Evolutionary conservation across 1,140 invertebrate species (phyloP).

Genomic region (Drepana arcuata): DNA sequence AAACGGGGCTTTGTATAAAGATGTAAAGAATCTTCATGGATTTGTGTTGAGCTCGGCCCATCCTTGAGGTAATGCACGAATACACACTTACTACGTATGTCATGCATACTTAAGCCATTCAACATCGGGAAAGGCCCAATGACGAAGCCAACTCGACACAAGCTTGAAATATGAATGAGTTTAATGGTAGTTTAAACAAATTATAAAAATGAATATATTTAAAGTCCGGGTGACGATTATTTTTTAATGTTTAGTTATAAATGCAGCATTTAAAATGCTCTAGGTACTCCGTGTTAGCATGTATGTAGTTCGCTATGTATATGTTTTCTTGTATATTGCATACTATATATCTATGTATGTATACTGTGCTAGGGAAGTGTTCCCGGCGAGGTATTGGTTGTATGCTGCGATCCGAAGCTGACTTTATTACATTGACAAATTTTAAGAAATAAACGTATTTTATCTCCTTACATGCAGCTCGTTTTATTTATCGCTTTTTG

Average conservation of each 20-base stretch:
- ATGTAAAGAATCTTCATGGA: no score
- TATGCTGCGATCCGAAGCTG: constrained; percentile 26
- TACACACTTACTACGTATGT: no score
- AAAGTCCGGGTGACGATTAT: not conserved
- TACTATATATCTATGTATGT: constrained; percentile 9
- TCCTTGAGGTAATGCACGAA: no score
- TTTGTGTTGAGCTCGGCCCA: no score
- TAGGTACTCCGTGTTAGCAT: not conserved
- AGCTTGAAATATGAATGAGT: no score
- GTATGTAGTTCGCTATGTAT: constrained; percentile 19
- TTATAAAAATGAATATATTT: not conserved
- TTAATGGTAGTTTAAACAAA: not conserved
- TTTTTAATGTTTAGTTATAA: no score
- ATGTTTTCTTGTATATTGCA: constrained; percentile 28
- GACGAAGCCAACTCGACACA: no score
- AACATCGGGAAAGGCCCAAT: no score
- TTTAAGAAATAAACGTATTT: constrained; percentile 69
- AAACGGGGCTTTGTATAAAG: no score
- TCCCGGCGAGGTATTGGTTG: constrained; percentile 20
- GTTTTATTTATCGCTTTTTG: constrained; percentile 39
- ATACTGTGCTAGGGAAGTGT: constrained; percentile 10
- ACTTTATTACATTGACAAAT: constrained; percentile 65
- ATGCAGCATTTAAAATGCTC: constrained; percentile 4
- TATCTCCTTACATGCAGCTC: constrained; percentile 47
- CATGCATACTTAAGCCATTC: no score